Conservation (phyloP, 2,888 invertebrate genomes). For the Coelinius sp. region DNA sequence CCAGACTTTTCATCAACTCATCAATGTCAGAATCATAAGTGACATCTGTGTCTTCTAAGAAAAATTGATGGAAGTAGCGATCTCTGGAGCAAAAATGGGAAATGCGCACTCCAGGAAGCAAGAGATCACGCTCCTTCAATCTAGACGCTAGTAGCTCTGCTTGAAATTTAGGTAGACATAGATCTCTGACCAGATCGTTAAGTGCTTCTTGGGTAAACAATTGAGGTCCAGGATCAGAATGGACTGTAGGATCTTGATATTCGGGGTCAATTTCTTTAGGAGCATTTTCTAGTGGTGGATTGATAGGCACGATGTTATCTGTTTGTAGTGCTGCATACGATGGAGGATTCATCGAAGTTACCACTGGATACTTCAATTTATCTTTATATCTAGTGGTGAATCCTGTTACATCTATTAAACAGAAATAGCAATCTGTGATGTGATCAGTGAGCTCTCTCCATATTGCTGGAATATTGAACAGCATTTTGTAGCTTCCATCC, state of each 20-base stretch:
- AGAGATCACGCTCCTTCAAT: conserved; percentile 25
- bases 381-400: conserved; percentile 33
- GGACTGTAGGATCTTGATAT: not conserved
- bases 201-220: conserved; percentile 21
- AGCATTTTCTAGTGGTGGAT: not conserved
- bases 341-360: conserved; percentile 4
- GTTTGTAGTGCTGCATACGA: too few species aligned
- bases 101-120: conserved; percentile 4
- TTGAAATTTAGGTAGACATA: conserved; percentile 13
- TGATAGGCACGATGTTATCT: not conserved
- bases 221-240: not conserved
- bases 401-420: conserved; percentile 40
- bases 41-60: conserved; percentile 7
- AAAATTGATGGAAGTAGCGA: conserved; percentile 6
- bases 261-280: not conserved
- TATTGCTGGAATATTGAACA: conserved; percentile 45
- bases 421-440: conserved; percentile 48
- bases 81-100: conserved; percentile 19
- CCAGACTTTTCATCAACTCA: conserved; percentile 8
- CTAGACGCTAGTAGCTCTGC: conserved; percentile 20
- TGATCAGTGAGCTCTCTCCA: conserved; percentile 50
- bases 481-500: conserved; percentile 24
- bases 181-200: conserved; percentile 24
- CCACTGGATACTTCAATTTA: not conserved
- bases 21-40: conserved; percentile 12